Base-by-base conservation (phyloP, 2,113 vertebrate genomes). In the Gyps fulvus region DNA sequence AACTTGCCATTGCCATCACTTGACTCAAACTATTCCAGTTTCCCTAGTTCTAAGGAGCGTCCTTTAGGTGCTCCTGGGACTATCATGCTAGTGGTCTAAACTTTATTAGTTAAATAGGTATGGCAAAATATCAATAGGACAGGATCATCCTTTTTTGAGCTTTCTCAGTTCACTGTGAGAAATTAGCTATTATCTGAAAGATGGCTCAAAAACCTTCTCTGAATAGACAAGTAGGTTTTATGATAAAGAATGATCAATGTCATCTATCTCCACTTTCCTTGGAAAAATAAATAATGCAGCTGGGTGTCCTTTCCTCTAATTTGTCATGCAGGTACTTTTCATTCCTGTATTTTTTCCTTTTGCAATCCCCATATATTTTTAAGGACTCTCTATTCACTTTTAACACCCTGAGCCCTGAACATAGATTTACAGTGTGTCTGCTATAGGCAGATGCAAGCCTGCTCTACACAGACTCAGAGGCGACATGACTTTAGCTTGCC, bases 401-500 rank as follows among this genome's bases (percentile, higher is more conserved):
- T 36, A 77, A 32, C 29, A 52, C 14, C 2, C 16, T 47, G 32
- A 71, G 43, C 14, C 2, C 16, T 52, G 29, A 71, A 27, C 23
- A 42, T 4, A 23, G 29, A 36, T 52, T 26, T 61, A 19, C 18
- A 80, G 15, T 13, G 9, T 12, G 5, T 36, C 43, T 58, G 8
- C 7, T 67, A 21, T 52, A 69, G 54, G 23, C 31, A 80, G 52
- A 34, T 29, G 11, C 13, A 54, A 79, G 5, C 57, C 66, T 61
- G 32, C 17, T 29, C 43, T 50, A 7, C 21, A 3, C 16, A 62
- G 42, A 36, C 21, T 66, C 27, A 40, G 31, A 78, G 16, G 3
- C 0, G 0, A 27, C 15, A 34, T 0, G 12, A 5, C 3, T n/a
- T 78, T 81, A 70, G 20, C 25, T 74, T 23, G 1, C 7, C n/a